These are phyloP conservation scores for Kradibia gibbosae DNA, from an alignment of 1,140 invertebrate genomes.

Conservation along the genomic window DNA sequence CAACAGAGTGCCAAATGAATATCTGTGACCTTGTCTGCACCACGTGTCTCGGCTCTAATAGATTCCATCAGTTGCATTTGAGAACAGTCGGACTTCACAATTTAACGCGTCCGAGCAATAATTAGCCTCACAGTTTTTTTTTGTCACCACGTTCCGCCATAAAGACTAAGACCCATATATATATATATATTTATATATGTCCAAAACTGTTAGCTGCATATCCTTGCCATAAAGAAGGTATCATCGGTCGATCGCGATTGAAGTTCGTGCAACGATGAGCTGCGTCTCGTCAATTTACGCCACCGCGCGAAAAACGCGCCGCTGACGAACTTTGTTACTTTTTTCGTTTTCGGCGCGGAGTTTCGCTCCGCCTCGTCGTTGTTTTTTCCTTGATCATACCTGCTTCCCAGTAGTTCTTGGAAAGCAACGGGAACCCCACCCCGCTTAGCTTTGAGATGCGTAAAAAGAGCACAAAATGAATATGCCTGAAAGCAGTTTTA, in stretches of 20 bases:
- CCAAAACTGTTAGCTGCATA: too few relatives aligned
- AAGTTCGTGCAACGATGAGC: conserved; percentile 10
- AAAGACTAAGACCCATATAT: not conserved
- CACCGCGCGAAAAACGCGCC: conserved; percentile 27
- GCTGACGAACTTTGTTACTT: not conserved
- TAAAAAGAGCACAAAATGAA: not conserved
- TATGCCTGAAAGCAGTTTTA: not conserved
- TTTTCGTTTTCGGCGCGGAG: conserved; percentile 2
- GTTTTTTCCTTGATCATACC: not conserved
- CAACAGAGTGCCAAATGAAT: not conserved
- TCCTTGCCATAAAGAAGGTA: too few relatives aligned
- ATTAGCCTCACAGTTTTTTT: not conserved
- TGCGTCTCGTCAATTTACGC: conserved; percentile 9
- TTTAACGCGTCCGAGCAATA: not conserved
- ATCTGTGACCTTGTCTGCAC: not conserved
- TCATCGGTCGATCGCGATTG: conserved; percentile 7
- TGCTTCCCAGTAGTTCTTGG: conserved; percentile 12
- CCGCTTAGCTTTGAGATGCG: not conserved
- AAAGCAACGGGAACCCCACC: not conserved
- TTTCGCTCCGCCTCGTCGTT: not conserved
- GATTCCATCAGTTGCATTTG: not conserved
- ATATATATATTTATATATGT: too few relatives aligned
- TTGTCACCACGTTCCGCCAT: not conserved
- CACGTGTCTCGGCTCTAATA: not conserved
- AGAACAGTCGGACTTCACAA: not conserved